phyloP scores from a whole-genome alignment of 2,797 vertebrate genomes.

The Lophura swinhoii region DNA sequence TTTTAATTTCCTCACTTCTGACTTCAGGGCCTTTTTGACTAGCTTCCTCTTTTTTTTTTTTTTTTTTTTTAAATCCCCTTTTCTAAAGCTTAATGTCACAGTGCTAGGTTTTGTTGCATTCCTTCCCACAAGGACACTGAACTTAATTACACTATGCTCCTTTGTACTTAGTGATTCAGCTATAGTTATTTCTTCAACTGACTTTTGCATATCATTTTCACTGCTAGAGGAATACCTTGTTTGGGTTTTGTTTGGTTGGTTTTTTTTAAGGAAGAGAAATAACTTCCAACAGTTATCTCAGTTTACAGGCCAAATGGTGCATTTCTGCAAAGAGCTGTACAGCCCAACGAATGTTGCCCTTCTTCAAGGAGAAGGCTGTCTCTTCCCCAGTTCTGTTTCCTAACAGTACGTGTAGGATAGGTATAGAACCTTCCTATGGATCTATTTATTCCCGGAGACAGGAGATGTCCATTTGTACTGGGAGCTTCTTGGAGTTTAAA shows the following conservation, averaged over 20 bases:
- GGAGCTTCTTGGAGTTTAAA: not conserved
- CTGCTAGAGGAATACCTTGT: not conserved
- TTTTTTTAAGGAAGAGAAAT: not conserved
- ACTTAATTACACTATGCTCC: conserved; percentile 66
- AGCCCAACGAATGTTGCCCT: not conserved
- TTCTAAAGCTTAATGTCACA: conserved; percentile 69
- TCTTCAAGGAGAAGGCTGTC: not conserved
- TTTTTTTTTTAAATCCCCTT: conserved; percentile 39
- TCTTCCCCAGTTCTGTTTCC: not conserved
- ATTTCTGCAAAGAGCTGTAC: not conserved
- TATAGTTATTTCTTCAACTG: conserved; percentile 4
- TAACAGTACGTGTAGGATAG: not conserved
- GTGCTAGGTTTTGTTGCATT: conserved; percentile 66
- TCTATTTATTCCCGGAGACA: rapidly evolving
- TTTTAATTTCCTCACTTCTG: conserved; percentile 76
- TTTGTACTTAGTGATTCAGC: conserved; percentile 52
- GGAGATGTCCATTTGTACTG: rapidly evolving
- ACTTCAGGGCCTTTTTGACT: conserved; percentile 71
- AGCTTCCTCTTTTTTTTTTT: conserved; percentile 42
- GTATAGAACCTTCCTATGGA: not conserved
- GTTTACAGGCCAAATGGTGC: not conserved
- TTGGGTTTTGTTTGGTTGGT: not conserved
- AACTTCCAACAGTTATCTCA: not conserved
- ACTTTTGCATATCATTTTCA: not conserved
- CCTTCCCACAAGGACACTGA: conserved; percentile 65